Base-by-base conservation (phyloP, 2,113 vertebrate genomes). In the Grantiella picta region DNA sequence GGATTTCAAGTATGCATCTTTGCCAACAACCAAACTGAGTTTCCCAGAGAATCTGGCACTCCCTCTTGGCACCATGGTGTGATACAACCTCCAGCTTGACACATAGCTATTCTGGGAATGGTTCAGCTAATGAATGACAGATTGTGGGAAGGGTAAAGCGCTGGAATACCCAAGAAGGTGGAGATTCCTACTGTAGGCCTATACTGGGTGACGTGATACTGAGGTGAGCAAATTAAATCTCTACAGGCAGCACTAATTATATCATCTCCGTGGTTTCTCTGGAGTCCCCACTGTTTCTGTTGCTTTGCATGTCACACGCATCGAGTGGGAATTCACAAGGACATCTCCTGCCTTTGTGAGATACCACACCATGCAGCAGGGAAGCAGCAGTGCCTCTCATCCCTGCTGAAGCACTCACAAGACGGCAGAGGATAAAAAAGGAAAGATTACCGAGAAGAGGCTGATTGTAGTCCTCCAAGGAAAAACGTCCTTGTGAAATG, bases 291-390 rank as follows among this genome's bases (percentile, higher is more conserved):
- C 29, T 20, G 27, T 27, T 92, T 13, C 56, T 64, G 18, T 35
- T 50, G 65, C 65, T 70, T 19, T 3, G 6, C 8, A 0, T 33
- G 20, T n/a, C 27, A 2, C 0, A 0, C 2, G 3, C 10, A 11
- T 24, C 42, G 11, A 7, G 36, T 45, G 36, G 40, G 91, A 72
- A 71, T 68, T 90, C 63, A 23, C 53, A 56, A 40, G 59, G 57
- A 28, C 13, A 3, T 10, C 9, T 52, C 11, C 9, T 49, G 85
- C 27, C n/a, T 76, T 29, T 52, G 31, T 65, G 24, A 56, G 49
- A 18, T 25, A 7, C 70, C 59, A 35, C 2, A 0, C 15, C 36
- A 4, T 7, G 28, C 50, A 40, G 28, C 0, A 28, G 45, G 50
- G n/a, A 42, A 44, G 53, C 28, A 68, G n/a, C 1, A 2, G 13